These are phyloP conservation scores for Sylvia borin DNA, from an alignment of 2,797 vertebrate species.

Conservation along the genomic window DNA sequence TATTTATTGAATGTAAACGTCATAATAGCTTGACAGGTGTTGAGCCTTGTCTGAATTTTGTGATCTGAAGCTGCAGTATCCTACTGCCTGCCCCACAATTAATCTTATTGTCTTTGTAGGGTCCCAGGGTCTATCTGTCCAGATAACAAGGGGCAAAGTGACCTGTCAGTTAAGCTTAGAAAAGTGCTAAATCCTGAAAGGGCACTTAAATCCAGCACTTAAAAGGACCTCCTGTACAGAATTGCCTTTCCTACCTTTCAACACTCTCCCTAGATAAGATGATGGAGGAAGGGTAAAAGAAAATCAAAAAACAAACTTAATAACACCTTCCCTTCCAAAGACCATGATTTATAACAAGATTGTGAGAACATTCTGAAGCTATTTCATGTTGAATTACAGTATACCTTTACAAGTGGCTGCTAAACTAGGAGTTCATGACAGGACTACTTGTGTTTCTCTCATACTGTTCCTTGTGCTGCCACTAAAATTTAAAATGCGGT, in stretches of 20 bases:
- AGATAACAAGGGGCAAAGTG: constrained; percentile 66
- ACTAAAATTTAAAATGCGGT: constrained; percentile 83
- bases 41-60: constrained; percentile 35
- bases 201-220: constrained; percentile 71
- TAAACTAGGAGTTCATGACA: constrained; percentile 73
- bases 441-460: constrained; percentile 67
- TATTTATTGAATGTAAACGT: constrained; percentile 54
- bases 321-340: constrained; percentile 77
- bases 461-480: constrained; percentile 72
- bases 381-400: constrained; percentile 86
- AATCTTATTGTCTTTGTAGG: constrained; percentile 37
- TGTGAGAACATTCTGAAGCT: constrained; percentile 78
- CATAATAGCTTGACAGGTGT: constrained; percentile 62
- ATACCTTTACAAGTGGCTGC: constrained; percentile 78
- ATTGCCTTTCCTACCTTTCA: constrained; percentile 76
- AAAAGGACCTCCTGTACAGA: constrained; percentile 69
- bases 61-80: constrained; percentile 31
- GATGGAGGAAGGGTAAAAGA: constrained; percentile 74
- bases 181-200: constrained; percentile 57
- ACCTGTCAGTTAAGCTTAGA: constrained; percentile 59
- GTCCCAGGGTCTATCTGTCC: constrained; percentile 43
- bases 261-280: constrained; percentile 71
- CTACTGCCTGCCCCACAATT: constrained; percentile 37
- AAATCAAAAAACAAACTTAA: constrained; percentile 80
- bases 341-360: constrained; percentile 81